phyloP scores from a whole-genome alignment of 2,888 invertebrate genomes.

The Chymomyza fuscimana region DNA sequence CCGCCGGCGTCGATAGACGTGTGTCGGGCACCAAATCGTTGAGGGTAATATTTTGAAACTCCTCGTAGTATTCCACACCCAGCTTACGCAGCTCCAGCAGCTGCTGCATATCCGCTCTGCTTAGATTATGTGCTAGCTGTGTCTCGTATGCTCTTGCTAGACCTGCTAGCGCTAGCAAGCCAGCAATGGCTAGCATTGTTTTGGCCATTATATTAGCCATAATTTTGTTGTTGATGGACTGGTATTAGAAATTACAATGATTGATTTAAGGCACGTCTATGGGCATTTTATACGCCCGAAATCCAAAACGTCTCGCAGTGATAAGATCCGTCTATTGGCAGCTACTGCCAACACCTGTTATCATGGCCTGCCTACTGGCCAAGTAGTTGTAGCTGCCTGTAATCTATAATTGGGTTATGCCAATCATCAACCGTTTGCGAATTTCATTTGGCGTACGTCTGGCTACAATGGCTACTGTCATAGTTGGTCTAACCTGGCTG shows the following conservation, averaged over 20 bases:
- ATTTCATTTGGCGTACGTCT: background rate
- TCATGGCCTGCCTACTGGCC: background rate
- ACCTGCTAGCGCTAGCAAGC: background rate
- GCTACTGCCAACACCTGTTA: background rate
- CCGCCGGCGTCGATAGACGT: conserved; percentile 26
- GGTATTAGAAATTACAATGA: background rate
- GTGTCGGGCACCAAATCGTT: conserved; percentile 16
- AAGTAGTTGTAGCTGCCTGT: background rate
- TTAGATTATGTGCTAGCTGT: too few relatives aligned
- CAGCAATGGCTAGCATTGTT: background rate
- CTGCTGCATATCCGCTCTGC: background rate
- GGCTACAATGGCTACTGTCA: background rate
- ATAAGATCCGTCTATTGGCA: conserved; percentile 9
- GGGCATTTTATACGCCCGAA: conserved; percentile 20
- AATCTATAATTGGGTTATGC: conserved; percentile 17
- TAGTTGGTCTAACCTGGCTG: too few relatives aligned
- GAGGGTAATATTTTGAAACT: conserved; percentile 38
- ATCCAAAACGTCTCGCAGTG: background rate
- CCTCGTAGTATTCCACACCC: conserved; percentile 49
- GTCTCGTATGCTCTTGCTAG: too few relatives aligned
- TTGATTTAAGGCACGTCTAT: background rate
- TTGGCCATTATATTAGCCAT: background rate
- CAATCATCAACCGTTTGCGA: background rate
- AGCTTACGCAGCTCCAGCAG: conserved; percentile 38
- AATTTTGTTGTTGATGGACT: background rate